Evolutionary conservation across 2,797 vertebrate species (phyloP).

Genomic region (Menidia menidia): DNA sequence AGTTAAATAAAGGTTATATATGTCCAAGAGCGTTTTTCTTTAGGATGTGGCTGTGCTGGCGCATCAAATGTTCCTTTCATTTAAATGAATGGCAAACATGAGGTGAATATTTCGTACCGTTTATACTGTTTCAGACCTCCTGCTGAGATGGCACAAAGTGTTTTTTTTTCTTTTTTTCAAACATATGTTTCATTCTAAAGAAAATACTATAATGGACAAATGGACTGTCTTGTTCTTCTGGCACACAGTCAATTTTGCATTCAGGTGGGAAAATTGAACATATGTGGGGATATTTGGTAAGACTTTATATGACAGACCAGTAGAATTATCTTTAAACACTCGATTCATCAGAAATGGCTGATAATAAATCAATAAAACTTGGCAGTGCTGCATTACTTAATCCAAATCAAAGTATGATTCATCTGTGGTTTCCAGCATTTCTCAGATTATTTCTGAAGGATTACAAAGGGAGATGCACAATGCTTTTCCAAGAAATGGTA

Average conservation of each 20-base stretch:
- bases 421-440: background rate
- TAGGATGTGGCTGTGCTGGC: conserved; percentile 8
- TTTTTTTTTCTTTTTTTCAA: conserved; percentile 27
- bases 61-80: conserved; percentile 23
- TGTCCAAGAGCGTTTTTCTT: conserved; percentile 17
- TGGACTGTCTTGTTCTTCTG: conserved; percentile 44
- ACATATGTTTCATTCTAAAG: conserved; percentile 48
- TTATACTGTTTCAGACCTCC: conserved; percentile 18
- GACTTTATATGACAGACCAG: conserved; percentile 11
- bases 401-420: conserved; percentile 11
- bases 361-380: conserved; percentile 27
- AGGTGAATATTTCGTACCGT: conserved; percentile 38
- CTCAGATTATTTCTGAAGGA: conserved; percentile 14
- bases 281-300: conserved; percentile 19
- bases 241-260: conserved; percentile 47
- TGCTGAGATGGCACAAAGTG: conserved; percentile 35
- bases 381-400: background rate
- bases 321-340: conserved; percentile 3
- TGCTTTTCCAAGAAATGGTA: conserved; percentile 37
- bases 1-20: conserved; percentile 23
- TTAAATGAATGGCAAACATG: conserved; percentile 36
- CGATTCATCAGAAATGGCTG: conserved; percentile 6
- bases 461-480: conserved; percentile 6
- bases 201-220: conserved; percentile 45
- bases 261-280: conserved; percentile 49